These are phyloP conservation scores for Auanema freiburgensis DNA, from an alignment of 2,888 invertebrate species.

Conservation along the genomic window DNA sequence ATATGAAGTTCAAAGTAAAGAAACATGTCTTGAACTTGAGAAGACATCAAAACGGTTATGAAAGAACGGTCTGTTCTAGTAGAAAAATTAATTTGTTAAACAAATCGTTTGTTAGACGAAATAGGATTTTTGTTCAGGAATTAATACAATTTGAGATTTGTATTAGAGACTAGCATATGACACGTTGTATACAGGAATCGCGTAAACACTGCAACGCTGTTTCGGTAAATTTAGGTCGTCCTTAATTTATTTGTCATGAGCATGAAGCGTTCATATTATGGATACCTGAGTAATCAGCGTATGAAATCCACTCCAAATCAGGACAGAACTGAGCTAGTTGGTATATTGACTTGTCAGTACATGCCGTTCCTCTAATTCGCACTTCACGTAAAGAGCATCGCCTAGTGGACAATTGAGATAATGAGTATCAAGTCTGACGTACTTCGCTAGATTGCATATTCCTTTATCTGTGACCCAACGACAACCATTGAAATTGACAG, in stretches of 20 bases:
- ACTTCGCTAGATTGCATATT: conserved; percentile 56
- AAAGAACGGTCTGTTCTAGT: too few species aligned
- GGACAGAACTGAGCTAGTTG: conserved; percentile 61
- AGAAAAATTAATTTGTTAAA: too few species aligned
- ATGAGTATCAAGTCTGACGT: too few species aligned
- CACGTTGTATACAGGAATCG: conserved; percentile 59
- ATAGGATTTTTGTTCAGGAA: conserved; percentile 6
- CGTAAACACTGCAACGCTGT: conserved; percentile 57
- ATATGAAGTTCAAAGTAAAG: too few species aligned
- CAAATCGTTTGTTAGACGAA: too few species aligned
- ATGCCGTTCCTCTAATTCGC: conserved; percentile 61
- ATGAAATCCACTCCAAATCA: conserved; percentile 60
- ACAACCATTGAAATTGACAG: conserved; percentile 63
- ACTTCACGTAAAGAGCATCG: conserved; percentile 57
- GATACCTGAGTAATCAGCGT: conserved; percentile 57
- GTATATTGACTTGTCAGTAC: conserved; percentile 62
- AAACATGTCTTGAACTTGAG: too few species aligned
- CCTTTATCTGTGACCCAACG: conserved; percentile 61
- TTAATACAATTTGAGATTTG: background rate
- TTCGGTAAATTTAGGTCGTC: conserved; percentile 59
- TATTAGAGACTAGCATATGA: conserved; percentile 55
- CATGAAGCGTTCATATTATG: background rate
- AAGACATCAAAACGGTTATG: too few species aligned
- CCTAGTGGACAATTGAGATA: conserved; percentile 20
- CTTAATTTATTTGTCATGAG: conserved; percentile 25